These are phyloP conservation scores for Camptogramma bilineatum DNA, from an alignment of 2,888 invertebrate genomes.

Conservation along the genomic window DNA sequence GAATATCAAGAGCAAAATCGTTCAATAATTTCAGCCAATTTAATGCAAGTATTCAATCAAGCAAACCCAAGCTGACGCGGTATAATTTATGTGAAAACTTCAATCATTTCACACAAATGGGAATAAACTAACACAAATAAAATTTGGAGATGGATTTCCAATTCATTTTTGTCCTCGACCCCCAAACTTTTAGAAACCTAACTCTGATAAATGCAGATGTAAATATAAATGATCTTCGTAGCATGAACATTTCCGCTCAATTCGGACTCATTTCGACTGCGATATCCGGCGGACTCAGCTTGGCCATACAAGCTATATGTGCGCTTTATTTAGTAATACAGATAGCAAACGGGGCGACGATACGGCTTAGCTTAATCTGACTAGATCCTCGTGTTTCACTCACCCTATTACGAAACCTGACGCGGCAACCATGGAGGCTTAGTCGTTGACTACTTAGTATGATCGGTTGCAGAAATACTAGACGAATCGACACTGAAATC, in stretches of 20 bases:
- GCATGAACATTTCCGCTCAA: neutral
- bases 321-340: no score
- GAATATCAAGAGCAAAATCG: constrained; percentile 47
- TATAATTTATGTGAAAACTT: constrained; percentile 36
- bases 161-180: constrained; percentile 26
- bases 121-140: constrained; percentile 28
- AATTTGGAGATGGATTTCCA: constrained; percentile 27
- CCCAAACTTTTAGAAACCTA: neutral
- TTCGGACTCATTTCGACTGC: neutral
- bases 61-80: constrained; percentile 36
- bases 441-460: no score
- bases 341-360: no score
- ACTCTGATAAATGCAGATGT: neutral
- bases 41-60: constrained; percentile 37
- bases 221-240: neutral
- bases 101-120: constrained; percentile 27
- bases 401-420: no score
- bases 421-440: no score
- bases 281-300: neutral
- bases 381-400: no score
- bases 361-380: no score
- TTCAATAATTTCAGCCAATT: constrained; percentile 14
- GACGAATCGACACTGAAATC: no score
- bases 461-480: no score
- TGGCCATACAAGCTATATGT: no score